Evolutionary conservation across 2,113 vertebrate species (phyloP).

Genomic region (Centropristis striata): DNA sequence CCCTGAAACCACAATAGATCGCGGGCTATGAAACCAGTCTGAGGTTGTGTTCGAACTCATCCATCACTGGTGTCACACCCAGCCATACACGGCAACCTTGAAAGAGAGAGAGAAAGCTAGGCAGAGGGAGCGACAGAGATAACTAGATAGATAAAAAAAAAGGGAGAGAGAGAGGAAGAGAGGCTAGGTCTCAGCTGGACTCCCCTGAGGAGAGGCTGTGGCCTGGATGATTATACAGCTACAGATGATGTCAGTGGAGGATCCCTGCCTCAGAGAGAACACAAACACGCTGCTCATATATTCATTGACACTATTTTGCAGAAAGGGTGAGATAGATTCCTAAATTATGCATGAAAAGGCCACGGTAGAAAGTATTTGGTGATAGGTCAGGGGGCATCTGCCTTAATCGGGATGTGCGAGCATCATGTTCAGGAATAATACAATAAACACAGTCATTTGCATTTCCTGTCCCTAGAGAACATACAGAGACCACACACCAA

Average conservation of each 20-base stretch:
- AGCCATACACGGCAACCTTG: constrained; percentile 74
- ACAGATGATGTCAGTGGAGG: constrained; percentile 81
- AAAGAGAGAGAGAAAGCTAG: constrained; percentile 49
- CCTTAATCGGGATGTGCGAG: constrained; percentile 28
- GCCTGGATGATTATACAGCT: constrained; percentile 82
- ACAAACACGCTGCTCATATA: constrained; percentile 41
- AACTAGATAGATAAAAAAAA: constrained; percentile 25
- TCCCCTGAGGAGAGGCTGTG: constrained; percentile 74
- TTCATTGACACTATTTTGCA: constrained; percentile 17
- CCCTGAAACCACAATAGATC: constrained; percentile 68
- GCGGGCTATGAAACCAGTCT: constrained; percentile 51
- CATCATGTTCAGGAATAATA: constrained; percentile 41
- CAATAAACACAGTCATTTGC: constrained; percentile 44
- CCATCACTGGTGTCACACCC: constrained; percentile 72
- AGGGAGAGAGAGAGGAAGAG: constrained; percentile 17
- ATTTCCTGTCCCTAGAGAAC: constrained; percentile 35
- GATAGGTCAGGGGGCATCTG: constrained; percentile 56
- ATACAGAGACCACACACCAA: constrained; percentile 4
- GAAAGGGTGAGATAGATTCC: neutral
- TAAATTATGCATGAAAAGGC: constrained; percentile 43
- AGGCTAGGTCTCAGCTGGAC: constrained; percentile 77
- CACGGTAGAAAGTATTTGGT: constrained; percentile 25
- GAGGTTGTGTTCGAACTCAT: constrained; percentile 71
- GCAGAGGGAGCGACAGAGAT: constrained; percentile 24
- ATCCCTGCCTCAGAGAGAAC: constrained; percentile 60